phyloP scores from a whole-genome alignment of 2,797 vertebrate species.

The Leucoraja ocellata region DNA sequence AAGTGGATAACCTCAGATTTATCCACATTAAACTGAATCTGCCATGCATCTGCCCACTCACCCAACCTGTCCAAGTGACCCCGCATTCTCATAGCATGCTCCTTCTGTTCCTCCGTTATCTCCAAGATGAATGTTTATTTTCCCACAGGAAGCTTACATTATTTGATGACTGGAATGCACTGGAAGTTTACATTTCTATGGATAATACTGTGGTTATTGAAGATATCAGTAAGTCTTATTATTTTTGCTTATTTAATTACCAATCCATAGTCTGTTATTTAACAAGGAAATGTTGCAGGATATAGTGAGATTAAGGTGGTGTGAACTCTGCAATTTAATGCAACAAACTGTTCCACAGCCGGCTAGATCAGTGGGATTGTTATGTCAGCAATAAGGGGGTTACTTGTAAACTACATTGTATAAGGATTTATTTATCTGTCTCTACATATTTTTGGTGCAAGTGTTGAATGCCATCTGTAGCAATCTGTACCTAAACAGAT shows the following conservation, averaged over 20 bases:
- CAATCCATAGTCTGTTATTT: not conserved
- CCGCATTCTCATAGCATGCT: too few species aligned
- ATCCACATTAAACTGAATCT: too few species aligned
- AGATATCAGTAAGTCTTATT: conserved; percentile 75
- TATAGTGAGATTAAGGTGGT: not conserved
- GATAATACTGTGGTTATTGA: conserved; percentile 83
- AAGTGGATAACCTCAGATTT: too few species aligned
- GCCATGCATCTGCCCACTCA: too few species aligned
- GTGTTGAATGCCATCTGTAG: not conserved
- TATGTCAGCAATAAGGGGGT: not conserved
- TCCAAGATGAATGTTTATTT: conserved; percentile 39
- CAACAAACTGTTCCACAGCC: not conserved
- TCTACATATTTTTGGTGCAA: not conserved
- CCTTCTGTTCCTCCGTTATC: not conserved
- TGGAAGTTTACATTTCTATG: conserved; percentile 80
- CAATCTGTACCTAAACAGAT: not conserved
- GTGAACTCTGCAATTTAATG: not conserved
- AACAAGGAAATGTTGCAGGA: not conserved
- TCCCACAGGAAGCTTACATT: conserved; percentile 72
- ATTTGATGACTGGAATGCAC: conserved; percentile 81
- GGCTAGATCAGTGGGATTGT: not conserved
- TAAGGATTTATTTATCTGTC: not conserved
- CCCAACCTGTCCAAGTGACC: too few species aligned
- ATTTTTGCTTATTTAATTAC: not conserved
- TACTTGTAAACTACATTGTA: not conserved